A percentile compares a stretch with the other conserved stretches of the same genome.
Conservation (phyloP, 2,797 vertebrate species). For the Eulemur coronatus region DNA sequence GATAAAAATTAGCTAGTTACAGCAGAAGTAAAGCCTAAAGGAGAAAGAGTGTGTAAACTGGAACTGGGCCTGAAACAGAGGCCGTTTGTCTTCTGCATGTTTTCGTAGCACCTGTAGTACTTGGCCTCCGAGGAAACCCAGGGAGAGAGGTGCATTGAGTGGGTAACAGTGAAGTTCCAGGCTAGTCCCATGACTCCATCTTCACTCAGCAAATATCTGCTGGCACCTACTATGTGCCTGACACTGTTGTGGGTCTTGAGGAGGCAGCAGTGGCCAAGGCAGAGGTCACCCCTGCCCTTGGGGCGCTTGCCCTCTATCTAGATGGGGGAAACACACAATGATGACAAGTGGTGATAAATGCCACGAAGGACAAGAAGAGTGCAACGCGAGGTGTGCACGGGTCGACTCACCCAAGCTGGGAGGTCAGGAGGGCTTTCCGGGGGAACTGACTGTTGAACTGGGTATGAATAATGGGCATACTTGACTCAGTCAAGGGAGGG, state of each 20-base stretch:
- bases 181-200: not conserved
- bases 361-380: not conserved
- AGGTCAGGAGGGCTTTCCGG: not conserved
- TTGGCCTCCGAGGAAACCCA: not conserved
- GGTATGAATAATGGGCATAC: not conserved
- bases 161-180: not conserved
- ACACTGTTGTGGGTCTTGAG: not conserved
- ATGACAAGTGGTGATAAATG: not conserved
- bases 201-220: not conserved
- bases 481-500: not conserved
- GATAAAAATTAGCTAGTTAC: not conserved
- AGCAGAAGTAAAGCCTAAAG: not conserved
- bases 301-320: not conserved
- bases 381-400: fast-evolving
- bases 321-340: too few species aligned
- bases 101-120: too few species aligned
- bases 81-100: not conserved
- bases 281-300: not conserved
- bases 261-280: not conserved
- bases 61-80: not conserved
- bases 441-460: not conserved
- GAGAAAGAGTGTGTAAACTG: too few species aligned
- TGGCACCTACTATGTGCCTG: not conserved
- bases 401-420: too few species aligned
- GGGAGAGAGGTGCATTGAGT: not conserved